A percentile compares a stretch with the other conserved stretches of the same genome.
Conservation (phyloP, 1,140 invertebrate genomes). For the Aporrectodea caliginosa region DNA sequence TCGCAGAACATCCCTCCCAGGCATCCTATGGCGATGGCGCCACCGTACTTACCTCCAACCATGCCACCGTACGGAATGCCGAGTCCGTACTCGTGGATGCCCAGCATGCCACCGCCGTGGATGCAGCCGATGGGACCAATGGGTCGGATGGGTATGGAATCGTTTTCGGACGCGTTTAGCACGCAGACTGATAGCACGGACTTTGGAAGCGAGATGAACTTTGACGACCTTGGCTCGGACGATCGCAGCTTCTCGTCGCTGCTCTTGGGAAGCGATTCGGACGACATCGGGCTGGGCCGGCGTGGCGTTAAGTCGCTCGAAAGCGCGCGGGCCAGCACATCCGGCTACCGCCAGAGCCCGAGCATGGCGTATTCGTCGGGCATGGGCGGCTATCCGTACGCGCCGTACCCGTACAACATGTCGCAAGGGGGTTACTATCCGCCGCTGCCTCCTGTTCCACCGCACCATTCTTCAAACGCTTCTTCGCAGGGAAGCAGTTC, state of each 20-base stretch:
- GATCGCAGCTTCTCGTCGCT: conserved; percentile 22
- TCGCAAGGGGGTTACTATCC: neutral
- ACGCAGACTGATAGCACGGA: neutral
- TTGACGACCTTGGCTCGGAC: neutral
- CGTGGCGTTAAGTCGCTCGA: neutral
- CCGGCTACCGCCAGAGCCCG: neutral
- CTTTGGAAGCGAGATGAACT: neutral
- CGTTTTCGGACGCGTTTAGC: neutral
- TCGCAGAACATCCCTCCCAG: neutral
- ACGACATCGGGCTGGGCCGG: neutral
- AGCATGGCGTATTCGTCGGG: neutral
- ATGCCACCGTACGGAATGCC: conserved; percentile 19
- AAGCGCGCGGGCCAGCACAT: neutral
- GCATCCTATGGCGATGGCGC: conserved; percentile 16
- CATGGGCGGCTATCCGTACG: neutral
- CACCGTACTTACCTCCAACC: conserved; percentile 1
- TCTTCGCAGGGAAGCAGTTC: neutral
- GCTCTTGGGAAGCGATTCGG: conserved; percentile 11
- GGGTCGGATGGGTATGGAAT: neutral
- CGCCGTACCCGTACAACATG: neutral
- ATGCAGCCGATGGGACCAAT: conserved; percentile 1
- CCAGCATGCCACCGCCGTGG: neutral
- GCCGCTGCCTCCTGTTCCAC: too few relatives aligned
- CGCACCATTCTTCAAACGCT: neutral
- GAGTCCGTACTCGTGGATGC: conserved; percentile 20